Percentiles rank a stretch among this genome's conserved stretches.
phyloP scores from a whole-genome alignment of 2,113 vertebrate species.

The Ailurus styani region DNA sequence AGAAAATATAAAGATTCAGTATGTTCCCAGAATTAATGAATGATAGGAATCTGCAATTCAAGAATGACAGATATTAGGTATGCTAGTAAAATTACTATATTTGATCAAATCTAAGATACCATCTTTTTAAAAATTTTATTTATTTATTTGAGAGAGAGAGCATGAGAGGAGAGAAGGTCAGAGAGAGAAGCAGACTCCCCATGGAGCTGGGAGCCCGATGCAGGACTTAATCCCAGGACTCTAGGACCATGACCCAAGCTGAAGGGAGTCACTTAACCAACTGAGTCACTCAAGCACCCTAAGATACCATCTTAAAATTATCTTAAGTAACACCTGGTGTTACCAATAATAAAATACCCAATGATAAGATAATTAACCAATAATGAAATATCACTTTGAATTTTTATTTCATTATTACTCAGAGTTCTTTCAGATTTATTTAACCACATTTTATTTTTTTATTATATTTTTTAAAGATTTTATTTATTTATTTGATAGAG shows the following conservation, averaged over 20 bases:
- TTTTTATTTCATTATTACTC: neutral
- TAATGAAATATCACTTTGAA: neutral
- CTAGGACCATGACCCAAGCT: too few relatives aligned
- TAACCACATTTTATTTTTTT: neutral
- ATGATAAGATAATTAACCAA: neutral
- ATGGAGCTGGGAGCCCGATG: too few relatives aligned
- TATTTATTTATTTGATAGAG: too few relatives aligned
- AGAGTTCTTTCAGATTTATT: neutral
- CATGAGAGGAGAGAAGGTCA: too few relatives aligned
- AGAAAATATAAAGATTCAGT: constrained; percentile 13
- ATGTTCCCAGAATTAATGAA: neutral
- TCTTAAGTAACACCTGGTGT: neutral
- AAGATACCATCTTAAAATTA: neutral
- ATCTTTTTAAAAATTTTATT: too few relatives aligned
- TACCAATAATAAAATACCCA: neutral
- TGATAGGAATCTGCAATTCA: neutral
- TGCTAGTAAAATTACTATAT: neutral
- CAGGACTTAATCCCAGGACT: too few relatives aligned
- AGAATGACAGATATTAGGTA: constrained; percentile 6
- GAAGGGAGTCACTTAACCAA: too few relatives aligned
- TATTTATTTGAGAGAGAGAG: too few relatives aligned
- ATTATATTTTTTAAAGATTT: too few relatives aligned
- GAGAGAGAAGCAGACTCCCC: too few relatives aligned
- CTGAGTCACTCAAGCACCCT: too few relatives aligned
- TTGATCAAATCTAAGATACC: neutral